phyloP scores from a whole-genome alignment of 2,797 vertebrate genomes.

The Enteromius paludinosus region DNA sequence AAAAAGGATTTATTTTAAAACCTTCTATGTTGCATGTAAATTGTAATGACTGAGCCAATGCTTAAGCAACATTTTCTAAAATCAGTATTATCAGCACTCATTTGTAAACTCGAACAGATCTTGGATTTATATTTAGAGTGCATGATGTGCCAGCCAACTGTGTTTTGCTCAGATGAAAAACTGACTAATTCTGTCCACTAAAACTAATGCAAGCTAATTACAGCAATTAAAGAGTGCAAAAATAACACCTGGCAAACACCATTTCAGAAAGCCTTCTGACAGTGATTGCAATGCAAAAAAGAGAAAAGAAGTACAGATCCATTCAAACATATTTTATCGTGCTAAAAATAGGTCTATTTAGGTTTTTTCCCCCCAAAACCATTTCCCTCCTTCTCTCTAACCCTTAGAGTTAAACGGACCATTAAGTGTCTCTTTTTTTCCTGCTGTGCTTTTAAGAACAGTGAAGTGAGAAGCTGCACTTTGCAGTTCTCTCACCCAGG shows the following conservation, averaged over 20 bases:
- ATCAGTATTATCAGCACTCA: not conserved
- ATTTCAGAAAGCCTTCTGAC: not conserved
- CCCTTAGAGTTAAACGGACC: not conserved
- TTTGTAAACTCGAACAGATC: constrained; percentile 5
- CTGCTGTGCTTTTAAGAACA: not conserved
- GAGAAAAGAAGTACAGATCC: not conserved
- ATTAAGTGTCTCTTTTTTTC: not conserved
- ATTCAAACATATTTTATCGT: not conserved
- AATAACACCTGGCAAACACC: not conserved
- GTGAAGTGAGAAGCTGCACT: constrained; percentile 9
- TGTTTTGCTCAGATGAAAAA: constrained; percentile 1
- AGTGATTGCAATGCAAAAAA: not conserved
- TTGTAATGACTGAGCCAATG: not conserved
- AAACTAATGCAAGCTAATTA: not conserved
- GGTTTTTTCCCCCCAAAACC: not conserved
- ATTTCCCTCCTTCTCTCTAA: not conserved
- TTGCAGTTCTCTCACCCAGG: not conserved
- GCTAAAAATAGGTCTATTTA: not conserved
- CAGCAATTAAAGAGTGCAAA: not conserved
- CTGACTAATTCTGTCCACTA: not conserved
- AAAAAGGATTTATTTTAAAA: constrained; percentile 19
- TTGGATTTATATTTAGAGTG: not conserved
- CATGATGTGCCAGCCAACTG: not conserved
- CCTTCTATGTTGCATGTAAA: not conserved
- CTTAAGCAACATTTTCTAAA: not conserved